Evolutionary conservation across 2,888 invertebrate species (phyloP), one percentile per base, ranked within the genome.

Genomic region (Agriopis aurantiaria): DNA sequence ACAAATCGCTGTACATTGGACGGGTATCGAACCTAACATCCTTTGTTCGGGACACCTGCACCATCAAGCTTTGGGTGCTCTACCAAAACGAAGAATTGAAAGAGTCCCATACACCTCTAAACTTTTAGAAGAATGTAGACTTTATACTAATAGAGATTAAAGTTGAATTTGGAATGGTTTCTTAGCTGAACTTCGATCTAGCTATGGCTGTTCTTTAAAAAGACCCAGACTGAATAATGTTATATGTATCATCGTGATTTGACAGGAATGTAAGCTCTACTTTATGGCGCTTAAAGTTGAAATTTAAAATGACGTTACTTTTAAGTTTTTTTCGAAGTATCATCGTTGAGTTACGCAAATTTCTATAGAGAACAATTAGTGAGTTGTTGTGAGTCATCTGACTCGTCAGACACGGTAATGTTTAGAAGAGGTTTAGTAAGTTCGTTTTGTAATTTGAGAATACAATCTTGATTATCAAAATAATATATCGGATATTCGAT

Each of bases 1-100:
- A 81, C 84, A 89, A 90, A 91, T 91, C 87, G 85, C 85, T 86
- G 77, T 88, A 85, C 85, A 88, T 83, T 71, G 77, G 84, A 79
- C 85, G 82, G 88, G 88, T 87, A 88, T 91, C 89, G 88, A 92
- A 91, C 84, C 87, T 83, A 82, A 86, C 82, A 87, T 85, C 60
- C 91, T 88, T 93, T 93, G 93, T 93, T 88, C 73, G 78, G 85
- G 84, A 93, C 93, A 93, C 93, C 93, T 93, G 92, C 92, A 87
- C 86, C 82, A 88, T 91, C 84, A 84, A 88, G 85, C 87, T 80
- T 82, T 91, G 91, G 93, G 92, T 91, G 92, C 91, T 88, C 88
- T 86, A 85, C 76, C 71, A 78, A 77, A 65, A 73, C 61, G 82
- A 78, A 91, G 89, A 91, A 89, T 66, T 58, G 17, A 84, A 72